Evolutionary conservation across 2,888 invertebrate genomes (phyloP), one percentile per base, ranked within the genome.

Genomic region (Phalera bucephala): DNA sequence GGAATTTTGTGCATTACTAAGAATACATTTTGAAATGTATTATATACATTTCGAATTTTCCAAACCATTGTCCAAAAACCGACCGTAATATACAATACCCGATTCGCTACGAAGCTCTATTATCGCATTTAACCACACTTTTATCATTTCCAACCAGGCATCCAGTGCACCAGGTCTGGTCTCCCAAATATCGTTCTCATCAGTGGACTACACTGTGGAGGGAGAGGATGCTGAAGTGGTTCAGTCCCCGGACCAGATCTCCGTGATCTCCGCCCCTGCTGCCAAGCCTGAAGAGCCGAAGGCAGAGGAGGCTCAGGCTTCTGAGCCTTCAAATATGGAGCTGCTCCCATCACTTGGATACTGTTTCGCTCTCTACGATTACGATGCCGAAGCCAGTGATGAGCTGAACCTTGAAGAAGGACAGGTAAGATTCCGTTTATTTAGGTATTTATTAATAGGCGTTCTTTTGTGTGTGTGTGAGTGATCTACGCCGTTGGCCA

Each of bases 351-450:
- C 80, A 0, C 61, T 84, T 1, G 85, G 87, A 1, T 96, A 94
- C 72, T 97, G 97, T 72, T 93, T 95, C 65, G 97, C 98, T 1
- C 81, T 98, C 33, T 99, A 98, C 71, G 98, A 98, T 77, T 99
- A 98, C 72, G 97, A 97, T 59, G 97, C 97, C 0, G 96, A 96
- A 32, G 95, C 95, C 43, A 91, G 93, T 31, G 98, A 98, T 78
- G 98, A 98, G 78, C 91, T 99, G 11, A 95, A 95, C 25, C 96
- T 99, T 72, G 93, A 95, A 60, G 98, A 98, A 80, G 98, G 98
- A 31, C 96, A 96, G 87, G 92, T 95, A 34, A 38, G 50, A 40
- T 22, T n/a, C 3, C 9, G 7, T 2, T n/a, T 22, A 22, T 19
- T 3, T 19, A 19, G 7, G 4, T 3, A 5, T 19, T 7, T 5